Base-by-base conservation (phyloP, 1,140 invertebrate genomes). In the Phymastichus coffea region DNA sequence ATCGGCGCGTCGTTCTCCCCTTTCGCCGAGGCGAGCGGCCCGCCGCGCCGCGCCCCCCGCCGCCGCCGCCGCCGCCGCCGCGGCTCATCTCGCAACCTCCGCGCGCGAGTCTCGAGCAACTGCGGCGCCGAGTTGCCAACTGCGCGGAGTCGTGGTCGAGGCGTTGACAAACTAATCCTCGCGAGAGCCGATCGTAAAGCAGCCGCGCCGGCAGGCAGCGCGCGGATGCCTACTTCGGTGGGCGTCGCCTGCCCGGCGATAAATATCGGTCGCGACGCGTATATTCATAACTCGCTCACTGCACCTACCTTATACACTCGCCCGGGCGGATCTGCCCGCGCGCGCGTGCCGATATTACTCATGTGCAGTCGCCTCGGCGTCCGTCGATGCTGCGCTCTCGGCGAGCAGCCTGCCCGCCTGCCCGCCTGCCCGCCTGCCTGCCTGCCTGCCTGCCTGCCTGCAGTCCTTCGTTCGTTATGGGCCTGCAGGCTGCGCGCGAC, bases 91-190 rank as follows among this genome's bases (percentile, higher is more conserved):
- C 28, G 28, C 12, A 12, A 12, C 28, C 12, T 12, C 12, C 28
- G 28, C 28, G 28, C 28, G 28, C 28, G 28, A 6, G 6, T 30
- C 28, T 6, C 6, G 28, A 30, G 28, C 12, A 8, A 30, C 12
- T 30, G 28, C 12, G 6, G n/a, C n/a, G n/a, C n/a, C n/a, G n/a
- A n/a, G n/a, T n/a, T n/a, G n/a, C n/a, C n/a, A n/a, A n/a, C n/a
- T n/a, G n/a, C n/a, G n/a, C n/a, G n/a, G 57, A 61, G 67, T 65
- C 63, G 61, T 55, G 63, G 64, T 70, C 63, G 67, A 59, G 67
- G 70, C 71, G 72, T 75, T 77, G 76, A 77, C 75, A 77, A 77
- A 76, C 72, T 77, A 78, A 78, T 76, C 71, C 73, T 68, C 66
- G 61, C 63, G 69, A 57, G 14, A 66, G 68, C 68, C 72, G 71